These are phyloP conservation scores for Brachyptera putata DNA, from an alignment of 2,888 invertebrate species.

Conservation along the genomic window DNA sequence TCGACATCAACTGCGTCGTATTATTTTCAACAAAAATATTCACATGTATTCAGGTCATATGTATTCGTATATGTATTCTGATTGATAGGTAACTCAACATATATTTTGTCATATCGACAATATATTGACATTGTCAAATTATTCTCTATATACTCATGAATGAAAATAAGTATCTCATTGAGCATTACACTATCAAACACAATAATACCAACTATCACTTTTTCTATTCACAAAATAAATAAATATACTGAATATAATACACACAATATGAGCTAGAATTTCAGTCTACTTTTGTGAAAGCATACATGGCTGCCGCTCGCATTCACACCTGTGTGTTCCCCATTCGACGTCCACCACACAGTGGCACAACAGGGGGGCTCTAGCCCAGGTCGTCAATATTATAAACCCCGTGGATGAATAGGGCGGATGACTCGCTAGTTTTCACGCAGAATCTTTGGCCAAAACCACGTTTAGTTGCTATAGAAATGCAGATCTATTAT, in stretches of 20 bases:
- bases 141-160: background rate
- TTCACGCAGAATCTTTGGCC: background rate
- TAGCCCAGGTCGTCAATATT: background rate
- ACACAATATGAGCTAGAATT: background rate
- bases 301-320: background rate
- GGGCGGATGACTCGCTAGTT: slow-evolving; percentile 7
- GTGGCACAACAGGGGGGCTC: background rate
- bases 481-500: slow-evolving; percentile 1
- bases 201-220: no score
- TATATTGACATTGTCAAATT: background rate
- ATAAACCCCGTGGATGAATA: background rate
- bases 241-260: background rate
- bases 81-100: no score
- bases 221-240: no score
- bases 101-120: no score
- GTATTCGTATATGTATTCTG: no score
- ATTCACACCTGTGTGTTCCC: background rate
- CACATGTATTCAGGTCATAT: no score
- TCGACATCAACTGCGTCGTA: no score
- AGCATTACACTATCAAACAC: no score
- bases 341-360: background rate
- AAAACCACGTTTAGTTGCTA: background rate
- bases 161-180: no score
- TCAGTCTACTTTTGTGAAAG: background rate
- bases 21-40: no score